Evolutionary conservation across 2,888 invertebrate genomes (phyloP).

Genomic region (Spisula solida): DNA sequence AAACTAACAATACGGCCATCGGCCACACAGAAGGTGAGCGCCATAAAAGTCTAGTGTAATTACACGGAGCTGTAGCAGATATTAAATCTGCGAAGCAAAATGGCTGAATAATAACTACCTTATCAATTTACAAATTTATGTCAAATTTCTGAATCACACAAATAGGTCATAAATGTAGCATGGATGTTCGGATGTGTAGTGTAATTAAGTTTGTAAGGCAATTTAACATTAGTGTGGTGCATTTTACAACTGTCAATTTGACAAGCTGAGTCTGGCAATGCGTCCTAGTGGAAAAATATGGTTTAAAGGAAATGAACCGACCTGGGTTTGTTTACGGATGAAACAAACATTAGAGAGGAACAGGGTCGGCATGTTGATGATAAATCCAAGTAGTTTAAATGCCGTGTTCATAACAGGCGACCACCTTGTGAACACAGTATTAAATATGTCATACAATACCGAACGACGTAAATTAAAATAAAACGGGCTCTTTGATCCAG

Average conservation of each 20-base stretch:
- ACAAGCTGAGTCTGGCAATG: constrained; percentile 24
- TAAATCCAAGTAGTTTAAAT: constrained; percentile 48
- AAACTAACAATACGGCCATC: neutral
- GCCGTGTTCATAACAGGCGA: constrained; percentile 56
- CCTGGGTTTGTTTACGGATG: neutral
- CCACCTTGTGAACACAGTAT: constrained; percentile 70
- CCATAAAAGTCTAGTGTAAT: constrained; percentile 45
- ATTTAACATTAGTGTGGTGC: constrained; percentile 45
- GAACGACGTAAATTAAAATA: constrained; percentile 74
- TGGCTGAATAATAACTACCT: constrained; percentile 52
- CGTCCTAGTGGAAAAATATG: constrained; percentile 34
- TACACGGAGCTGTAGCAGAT: constrained; percentile 41
- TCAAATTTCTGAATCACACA: constrained; percentile 30
- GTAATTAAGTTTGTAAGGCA: constrained; percentile 55
- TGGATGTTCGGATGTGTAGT: constrained; percentile 24
- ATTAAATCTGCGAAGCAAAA: constrained; percentile 48
- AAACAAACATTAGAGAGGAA: constrained; percentile 23
- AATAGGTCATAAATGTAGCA: constrained; percentile 27
- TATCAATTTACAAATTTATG: constrained; percentile 54
- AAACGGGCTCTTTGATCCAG: constrained; percentile 65
- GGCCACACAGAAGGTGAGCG: constrained; percentile 58
- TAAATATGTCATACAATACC: constrained; percentile 71
- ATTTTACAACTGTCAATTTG: constrained; percentile 25
- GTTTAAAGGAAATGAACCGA: constrained; percentile 15
- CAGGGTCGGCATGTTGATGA: constrained; percentile 18